Evolutionary conservation across 2,113 vertebrate genomes (phyloP), one percentile per base, ranked within the genome.

Genomic region (Alethe castanea): DNA sequence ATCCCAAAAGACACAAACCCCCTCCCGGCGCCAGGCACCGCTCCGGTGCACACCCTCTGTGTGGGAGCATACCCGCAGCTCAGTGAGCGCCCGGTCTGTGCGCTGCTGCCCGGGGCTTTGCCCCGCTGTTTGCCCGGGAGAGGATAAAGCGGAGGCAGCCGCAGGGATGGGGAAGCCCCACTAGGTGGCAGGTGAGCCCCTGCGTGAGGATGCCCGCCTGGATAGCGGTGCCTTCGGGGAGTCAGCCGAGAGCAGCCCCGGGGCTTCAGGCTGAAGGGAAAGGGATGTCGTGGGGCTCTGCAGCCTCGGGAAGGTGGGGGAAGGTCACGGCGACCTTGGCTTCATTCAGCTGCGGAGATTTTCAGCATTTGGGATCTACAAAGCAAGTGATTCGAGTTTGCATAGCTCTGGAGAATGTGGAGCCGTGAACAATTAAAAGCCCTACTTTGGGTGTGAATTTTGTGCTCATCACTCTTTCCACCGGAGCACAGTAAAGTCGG

Each of bases 151-250:
- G 35, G 54, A 24, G 78, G 24, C 89, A 22, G 86, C 19, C 19
- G 91, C 88, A 67, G 84, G 16, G 47, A 14, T 9, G 67, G 48
- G 24, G 19, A 36, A 53, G 1, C 19, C 72, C 93, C 94, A 2
- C 71, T 86, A 89, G 93, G 11, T 62, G 91, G 95, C 88, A 3
- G 61, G 70, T 11, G 74, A 69, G 8, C 0, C 40, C 5, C 52
- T 11, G 77, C 3, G 2, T 6, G 65, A 5, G 17, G n/a, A 6
- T 2, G 11, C 31, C 5, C 14, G 6, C 48, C 73, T 4, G 33
- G 25, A 4, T 6, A 3, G 14, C 1, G 6, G 18, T 1, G 47
- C 14, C 71, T 19, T 28, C 20, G 11, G 7, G 14, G 25, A 36
- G 19, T 2, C 35, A 3, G 4, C 50, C 72, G 24, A 14, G 45